Percentiles rank a stretch among this genome's conserved stretches.
These are phyloP conservation scores for Cheiracanthium punctorium DNA, from an alignment of 2,888 invertebrate species.

Conservation along the genomic window DNA sequence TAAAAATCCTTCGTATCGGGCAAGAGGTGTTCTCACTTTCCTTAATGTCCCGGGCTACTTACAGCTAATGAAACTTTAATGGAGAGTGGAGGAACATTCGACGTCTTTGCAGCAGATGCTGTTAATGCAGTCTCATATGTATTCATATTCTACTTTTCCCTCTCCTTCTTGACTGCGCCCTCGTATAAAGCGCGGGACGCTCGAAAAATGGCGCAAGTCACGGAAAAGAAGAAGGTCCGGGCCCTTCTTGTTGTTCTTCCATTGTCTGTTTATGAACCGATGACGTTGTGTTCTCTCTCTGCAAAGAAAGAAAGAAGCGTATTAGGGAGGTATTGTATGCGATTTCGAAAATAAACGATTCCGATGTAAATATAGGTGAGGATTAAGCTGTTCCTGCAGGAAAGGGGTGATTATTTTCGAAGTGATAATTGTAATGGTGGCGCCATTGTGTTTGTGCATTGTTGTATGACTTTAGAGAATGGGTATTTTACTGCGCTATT, in stretches of 20 bases:
- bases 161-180: background rate
- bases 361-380: background rate
- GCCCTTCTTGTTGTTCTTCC: background rate
- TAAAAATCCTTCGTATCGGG: slow-evolving; percentile 25
- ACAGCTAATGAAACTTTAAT: slow-evolving; percentile 69
- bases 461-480: too few relatives aligned
- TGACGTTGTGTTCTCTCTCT: background rate
- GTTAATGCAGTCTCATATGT: slow-evolving; percentile 58
- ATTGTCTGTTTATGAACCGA: background rate
- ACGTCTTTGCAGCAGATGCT: slow-evolving; percentile 58
- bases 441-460: too few relatives aligned
- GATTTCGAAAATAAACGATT: background rate
- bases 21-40: slow-evolving; percentile 34
- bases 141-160: slow-evolving; percentile 52
- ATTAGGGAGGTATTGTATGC: background rate
- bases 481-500: too few relatives aligned
- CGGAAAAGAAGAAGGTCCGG: too few relatives aligned
- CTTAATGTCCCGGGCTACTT: slow-evolving; percentile 55
- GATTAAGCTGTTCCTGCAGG: background rate
- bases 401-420: too few relatives aligned
- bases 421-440: too few relatives aligned
- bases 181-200: background rate
- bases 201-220: background rate
- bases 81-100: slow-evolving; percentile 42
- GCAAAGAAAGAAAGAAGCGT: too few relatives aligned